A percentile compares a stretch with the other conserved stretches of the same genome.
phyloP scores from a whole-genome alignment of 2,113 vertebrate species.

The Protomyctophum bolini region DNA sequence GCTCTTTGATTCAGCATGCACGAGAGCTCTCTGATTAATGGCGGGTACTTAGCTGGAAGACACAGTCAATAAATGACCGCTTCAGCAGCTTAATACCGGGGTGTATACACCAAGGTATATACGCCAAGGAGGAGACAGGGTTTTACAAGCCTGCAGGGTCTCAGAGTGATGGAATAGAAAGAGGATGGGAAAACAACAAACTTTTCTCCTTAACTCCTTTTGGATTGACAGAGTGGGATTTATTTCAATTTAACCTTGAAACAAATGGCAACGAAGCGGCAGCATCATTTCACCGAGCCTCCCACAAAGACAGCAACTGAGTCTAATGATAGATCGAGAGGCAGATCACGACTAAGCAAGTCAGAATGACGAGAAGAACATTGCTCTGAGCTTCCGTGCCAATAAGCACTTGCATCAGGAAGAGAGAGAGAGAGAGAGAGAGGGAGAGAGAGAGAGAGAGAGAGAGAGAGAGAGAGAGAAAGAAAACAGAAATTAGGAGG shows the following conservation, averaged over 20 bases:
- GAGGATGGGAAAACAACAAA: not conserved
- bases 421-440: too few relatives aligned
- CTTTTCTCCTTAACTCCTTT: not conserved
- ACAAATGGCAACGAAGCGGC: not conserved
- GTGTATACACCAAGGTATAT: not conserved
- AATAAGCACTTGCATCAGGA: too few relatives aligned
- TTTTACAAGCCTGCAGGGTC: conserved; percentile 19
- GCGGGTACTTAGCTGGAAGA: conserved; percentile 56
- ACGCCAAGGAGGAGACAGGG: conserved; percentile 16
- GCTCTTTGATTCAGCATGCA: conserved; percentile 63
- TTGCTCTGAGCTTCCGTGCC: too few relatives aligned
- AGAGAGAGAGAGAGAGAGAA: not conserved
- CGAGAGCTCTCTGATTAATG: conserved; percentile 68
- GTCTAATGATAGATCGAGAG: not conserved
- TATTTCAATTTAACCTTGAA: conserved; percentile 23
- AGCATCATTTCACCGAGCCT: not conserved
- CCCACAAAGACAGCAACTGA: not conserved
- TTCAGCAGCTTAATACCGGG: conserved; percentile 57
- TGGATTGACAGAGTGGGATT: conserved; percentile 17
- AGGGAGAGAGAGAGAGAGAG: conserved; percentile 3
- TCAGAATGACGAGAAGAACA: too few relatives aligned
- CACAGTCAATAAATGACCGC: conserved; percentile 63
- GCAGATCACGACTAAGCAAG: not conserved
- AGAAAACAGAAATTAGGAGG: conserved; percentile 4
- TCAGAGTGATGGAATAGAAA: conserved; percentile 6